These are phyloP conservation scores for Vireo griseus DNA, from an alignment of 2,797 vertebrate species.

Conservation along the genomic window DNA sequence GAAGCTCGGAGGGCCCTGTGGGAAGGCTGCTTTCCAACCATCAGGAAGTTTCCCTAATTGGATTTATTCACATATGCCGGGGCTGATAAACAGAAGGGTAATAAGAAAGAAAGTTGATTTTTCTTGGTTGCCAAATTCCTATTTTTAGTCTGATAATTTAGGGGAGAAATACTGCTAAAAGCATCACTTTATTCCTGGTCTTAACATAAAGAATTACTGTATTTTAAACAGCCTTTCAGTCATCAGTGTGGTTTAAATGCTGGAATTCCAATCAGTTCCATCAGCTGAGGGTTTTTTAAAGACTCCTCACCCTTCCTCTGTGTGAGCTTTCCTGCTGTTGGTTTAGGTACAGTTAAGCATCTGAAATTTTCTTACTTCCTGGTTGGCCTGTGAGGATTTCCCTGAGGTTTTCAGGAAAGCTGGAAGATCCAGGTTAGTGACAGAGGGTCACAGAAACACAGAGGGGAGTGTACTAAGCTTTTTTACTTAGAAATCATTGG, in stretches of 20 bases:
- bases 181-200: background rate
- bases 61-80: constrained; percentile 39
- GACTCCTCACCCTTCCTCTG: background rate
- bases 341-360: background rate
- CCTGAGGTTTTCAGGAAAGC: background rate
- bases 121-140: constrained; percentile 5
- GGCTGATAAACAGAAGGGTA: constrained; percentile 47
- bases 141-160: background rate
- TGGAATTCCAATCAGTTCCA: background rate
- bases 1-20: background rate
- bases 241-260: background rate
- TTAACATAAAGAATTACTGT: background rate
- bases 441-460: background rate
- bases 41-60: constrained; percentile 32
- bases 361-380: background rate
- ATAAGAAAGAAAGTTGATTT: constrained; percentile 33
- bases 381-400: background rate
- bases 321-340: background rate
- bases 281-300: background rate
- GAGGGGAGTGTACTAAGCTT: rapidly evolving
- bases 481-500: background rate
- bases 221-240: background rate
- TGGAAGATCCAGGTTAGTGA: background rate
- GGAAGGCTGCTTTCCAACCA: constrained; percentile 2
- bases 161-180: background rate